Evolutionary conservation across 2,888 invertebrate genomes (phyloP), one percentile per base, ranked within the genome.

Genomic region (Phlogophora meticulosa): DNA sequence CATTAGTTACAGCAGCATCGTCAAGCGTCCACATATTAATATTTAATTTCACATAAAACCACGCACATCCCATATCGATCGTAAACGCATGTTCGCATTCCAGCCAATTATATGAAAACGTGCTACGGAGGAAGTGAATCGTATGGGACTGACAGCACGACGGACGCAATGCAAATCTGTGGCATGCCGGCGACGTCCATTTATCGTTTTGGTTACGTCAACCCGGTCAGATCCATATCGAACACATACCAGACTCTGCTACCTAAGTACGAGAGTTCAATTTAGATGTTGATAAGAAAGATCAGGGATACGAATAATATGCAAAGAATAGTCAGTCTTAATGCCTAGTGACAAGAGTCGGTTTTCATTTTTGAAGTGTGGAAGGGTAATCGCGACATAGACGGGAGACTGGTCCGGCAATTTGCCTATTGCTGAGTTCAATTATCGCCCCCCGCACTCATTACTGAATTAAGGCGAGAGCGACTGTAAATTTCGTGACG

Each of bases 371-470:
- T 71, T 67, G 48, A 57, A 49, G 48, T 65, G 48, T 56, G 38
- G 65, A 76, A 74, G 65, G 78, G 84, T 83, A 84, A 85, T 86
- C 81, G 87, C 85, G 87, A 86, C 87, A 85, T 85, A 85, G 86
- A 86, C 88, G 84, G 87, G 87, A 90, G 91, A 87, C 90, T 84
- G 84, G 89, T 85, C 87, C 88, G 89, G 90, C 95, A 95, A 95
- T 95, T 95, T 94, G 93, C 94, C 93, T 94, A 94, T 95, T 95
- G 94, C 90, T 86, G 93, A 89, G 90, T 91, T 91, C 93, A 95
- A 95, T 95, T 95, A 94, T 94, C 94, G 94, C 95, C 95, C 95
- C 93, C 94, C 92, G 94, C 94, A 91, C 93, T 93, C 90, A 94
- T 95, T 94, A 94, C 93, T 91, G 95, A 91, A 94, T 95, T 94